Base-by-base conservation (phyloP, 2,888 invertebrate species). In the Drosophila aldrichi region DNA sequence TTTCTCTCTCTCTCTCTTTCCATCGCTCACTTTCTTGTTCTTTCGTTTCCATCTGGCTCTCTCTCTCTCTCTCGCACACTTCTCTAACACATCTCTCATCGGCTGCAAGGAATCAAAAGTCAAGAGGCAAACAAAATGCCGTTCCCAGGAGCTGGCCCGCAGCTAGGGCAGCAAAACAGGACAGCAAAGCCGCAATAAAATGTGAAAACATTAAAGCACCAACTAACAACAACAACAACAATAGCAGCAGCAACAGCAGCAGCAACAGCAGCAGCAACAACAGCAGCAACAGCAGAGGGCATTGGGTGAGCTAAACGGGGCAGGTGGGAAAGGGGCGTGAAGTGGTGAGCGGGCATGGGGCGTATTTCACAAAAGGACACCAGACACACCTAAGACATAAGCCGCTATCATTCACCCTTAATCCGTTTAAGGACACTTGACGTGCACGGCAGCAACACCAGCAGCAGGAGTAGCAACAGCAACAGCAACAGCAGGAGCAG, bases 371-470 rank as follows among this genome's bases (percentile, higher is more conserved):
- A 82, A 83, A 88, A 83, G 80, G 82, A 79, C 68, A 74, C 77
- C 81, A 81, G 89, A 86, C 88, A 87, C 86, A 86, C 89, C 87
- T 81, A 81, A 83, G 83, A 83, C 88, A 89, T 88, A 89, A 89
- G 88, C 89, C 83, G 88, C 89, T 86, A 89, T 89, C 89, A 89
- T 83, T 89, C 85, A 86, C 86, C 75, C 83, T 83, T 89, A 88
- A 88, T 89, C 88, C 89, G 85, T 89, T 88, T 86, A 89, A 89
- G 88, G 88, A 87, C 81, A 84, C 87, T 87, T 88, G 87, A 89
- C 85, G 89, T 86, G 83, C 78, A 58, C 70, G 74, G 66, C 70
- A 49, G 36, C 64, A 67, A 36, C 68, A 63, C 43, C 77, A 64
- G 10, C 56, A 68, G 34, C 67, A 70, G 10, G 60, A 64, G 29